A percentile compares a stretch with the other conserved stretches of the same genome.
Conservation (phyloP, 2,113 vertebrate genomes). For the Leuciscus idus region DNA sequence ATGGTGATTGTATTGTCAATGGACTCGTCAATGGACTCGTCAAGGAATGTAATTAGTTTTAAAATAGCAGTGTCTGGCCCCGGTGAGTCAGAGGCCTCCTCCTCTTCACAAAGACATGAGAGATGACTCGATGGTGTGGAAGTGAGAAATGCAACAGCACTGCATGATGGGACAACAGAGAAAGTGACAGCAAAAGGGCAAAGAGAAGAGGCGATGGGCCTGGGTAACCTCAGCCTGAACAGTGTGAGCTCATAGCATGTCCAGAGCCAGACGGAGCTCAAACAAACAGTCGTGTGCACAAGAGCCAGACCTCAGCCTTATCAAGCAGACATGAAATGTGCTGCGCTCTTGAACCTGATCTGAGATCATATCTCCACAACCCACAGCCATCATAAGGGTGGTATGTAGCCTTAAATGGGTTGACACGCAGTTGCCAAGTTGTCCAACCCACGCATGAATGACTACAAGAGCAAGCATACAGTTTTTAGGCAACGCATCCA, state of each 20-base stretch:
- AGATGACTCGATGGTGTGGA: slow-evolving; percentile 40
- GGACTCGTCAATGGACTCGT: background rate
- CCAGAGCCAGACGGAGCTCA: slow-evolving; percentile 51
- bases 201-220: background rate
- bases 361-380: slow-evolving; percentile 32
- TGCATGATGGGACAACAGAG: background rate
- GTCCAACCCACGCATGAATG: background rate
- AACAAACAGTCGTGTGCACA: slow-evolving; percentile 43
- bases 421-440: slow-evolving; percentile 13
- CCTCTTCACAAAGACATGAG: slow-evolving; percentile 37
- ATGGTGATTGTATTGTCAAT: background rate
- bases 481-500: too few relatives aligned
- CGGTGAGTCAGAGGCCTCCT: background rate
- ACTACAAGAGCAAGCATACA: background rate
- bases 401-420: slow-evolving; percentile 37
- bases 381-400: slow-evolving; percentile 38
- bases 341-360: slow-evolving; percentile 17
- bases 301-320: slow-evolving; percentile 50
- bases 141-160: slow-evolving; percentile 41
- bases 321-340: slow-evolving; percentile 49
- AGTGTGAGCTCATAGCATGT: slow-evolving; percentile 50
- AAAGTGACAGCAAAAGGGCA: background rate
- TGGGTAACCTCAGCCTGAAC: slow-evolving; percentile 49
- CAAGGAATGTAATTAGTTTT: background rate
- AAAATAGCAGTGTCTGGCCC: background rate